Percentiles rank a stretch among this genome's conserved stretches.
These are phyloP conservation scores for Danio albolineatus DNA, from an alignment of 2,797 vertebrate genomes.

Conservation along the genomic window DNA sequence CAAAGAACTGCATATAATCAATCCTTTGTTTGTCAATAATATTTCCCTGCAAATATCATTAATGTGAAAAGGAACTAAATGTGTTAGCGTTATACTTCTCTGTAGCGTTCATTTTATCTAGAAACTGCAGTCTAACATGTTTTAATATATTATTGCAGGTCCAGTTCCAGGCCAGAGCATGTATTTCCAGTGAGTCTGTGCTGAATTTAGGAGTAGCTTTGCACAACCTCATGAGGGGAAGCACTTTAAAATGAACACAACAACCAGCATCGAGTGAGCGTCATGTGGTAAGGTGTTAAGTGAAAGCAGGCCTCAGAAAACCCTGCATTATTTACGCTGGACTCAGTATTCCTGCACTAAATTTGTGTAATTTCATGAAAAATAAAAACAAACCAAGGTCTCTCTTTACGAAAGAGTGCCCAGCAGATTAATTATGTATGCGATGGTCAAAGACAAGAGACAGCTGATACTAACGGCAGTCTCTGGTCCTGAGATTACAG, in stretches of 20 bases:
- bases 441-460: slow-evolving; percentile 70
- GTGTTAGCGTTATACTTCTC: too few species aligned
- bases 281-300: slow-evolving; percentile 26
- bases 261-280: slow-evolving; percentile 26
- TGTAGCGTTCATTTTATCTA: too few species aligned
- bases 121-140: too few species aligned
- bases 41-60: too few species aligned
- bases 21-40: too few species aligned
- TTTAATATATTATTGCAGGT: too few species aligned
- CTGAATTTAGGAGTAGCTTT: too few species aligned
- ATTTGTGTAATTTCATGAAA: slow-evolving; percentile 76
- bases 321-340: slow-evolving; percentile 73
- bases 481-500: slow-evolving; percentile 77
- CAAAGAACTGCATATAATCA: too few species aligned
- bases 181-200: too few species aligned
- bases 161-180: too few species aligned
- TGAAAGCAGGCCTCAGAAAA: slow-evolving; percentile 47
- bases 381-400: slow-evolving; percentile 63
- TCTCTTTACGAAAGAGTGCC: slow-evolving; percentile 64
- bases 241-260: slow-evolving; percentile 40
- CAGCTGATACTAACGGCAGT: slow-evolving; percentile 69
- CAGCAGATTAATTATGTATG: slow-evolving; percentile 81
- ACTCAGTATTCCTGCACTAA: slow-evolving; percentile 64
- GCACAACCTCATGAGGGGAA: not conserved
- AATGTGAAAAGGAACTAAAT: too few species aligned